phyloP scores from a whole-genome alignment of 2,888 invertebrate genomes.

The Aethes cnicana region DNA sequence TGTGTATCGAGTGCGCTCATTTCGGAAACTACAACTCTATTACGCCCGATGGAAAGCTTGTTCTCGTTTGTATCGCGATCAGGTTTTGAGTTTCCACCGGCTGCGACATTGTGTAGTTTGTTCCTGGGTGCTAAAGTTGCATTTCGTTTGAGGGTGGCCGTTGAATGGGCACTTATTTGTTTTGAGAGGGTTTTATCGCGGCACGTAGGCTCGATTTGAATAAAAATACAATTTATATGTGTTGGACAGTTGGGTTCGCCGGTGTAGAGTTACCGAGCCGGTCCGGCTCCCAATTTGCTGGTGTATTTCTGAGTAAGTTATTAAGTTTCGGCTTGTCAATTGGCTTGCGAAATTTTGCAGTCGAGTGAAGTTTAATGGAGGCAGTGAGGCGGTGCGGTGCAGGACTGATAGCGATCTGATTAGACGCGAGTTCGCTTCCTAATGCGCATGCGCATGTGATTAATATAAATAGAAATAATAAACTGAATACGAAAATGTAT shows the following conservation, averaged over 20 bases:
- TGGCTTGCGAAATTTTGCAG: slow-evolving; percentile 77
- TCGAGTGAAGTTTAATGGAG: slow-evolving; percentile 48
- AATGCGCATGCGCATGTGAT: no score
- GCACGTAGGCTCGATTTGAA: slow-evolving; percentile 80
- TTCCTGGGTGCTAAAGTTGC: slow-evolving; percentile 45
- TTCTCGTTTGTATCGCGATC: slow-evolving; percentile 54
- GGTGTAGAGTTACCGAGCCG: slow-evolving; percentile 78
- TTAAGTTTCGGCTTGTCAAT: slow-evolving; percentile 82
- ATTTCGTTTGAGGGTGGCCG: slow-evolving; percentile 44
- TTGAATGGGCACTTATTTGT: slow-evolving; percentile 72
- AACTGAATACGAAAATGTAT: no score
- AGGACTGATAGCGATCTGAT: slow-evolving; percentile 13
- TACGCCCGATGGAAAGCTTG: slow-evolving; percentile 64
- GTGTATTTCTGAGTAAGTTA: slow-evolving; percentile 81
- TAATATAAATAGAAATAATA: no score
- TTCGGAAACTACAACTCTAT: slow-evolving; percentile 71
- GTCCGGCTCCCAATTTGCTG: slow-evolving; percentile 79
- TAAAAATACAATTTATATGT: slow-evolving; percentile 83
- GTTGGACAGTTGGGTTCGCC: slow-evolving; percentile 72
- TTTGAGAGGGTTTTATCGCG: slow-evolving; percentile 75
- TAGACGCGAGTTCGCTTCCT: slow-evolving; percentile 12
- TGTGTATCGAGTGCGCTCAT: slow-evolving; percentile 54
- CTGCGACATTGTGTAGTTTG: slow-evolving; percentile 47
- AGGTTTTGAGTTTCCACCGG: slow-evolving; percentile 27
- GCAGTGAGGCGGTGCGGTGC: slow-evolving; percentile 17